These are phyloP conservation scores for Nannobrachium achirus DNA, from an alignment of 2,113 vertebrate genomes.

Conservation along the genomic window DNA sequence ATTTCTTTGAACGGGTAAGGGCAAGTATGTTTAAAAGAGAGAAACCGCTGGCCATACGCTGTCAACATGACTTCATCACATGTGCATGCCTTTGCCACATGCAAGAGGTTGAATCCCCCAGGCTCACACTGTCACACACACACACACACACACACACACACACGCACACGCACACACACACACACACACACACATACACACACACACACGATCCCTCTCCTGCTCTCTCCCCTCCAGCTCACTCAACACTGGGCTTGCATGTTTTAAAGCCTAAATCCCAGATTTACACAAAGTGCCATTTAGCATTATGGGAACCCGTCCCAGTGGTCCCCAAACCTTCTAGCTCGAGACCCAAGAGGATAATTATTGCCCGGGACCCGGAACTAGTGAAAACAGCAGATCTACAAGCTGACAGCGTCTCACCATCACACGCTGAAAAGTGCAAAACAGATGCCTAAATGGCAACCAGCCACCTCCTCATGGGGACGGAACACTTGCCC, in stretches of 20 bases:
- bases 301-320: no score
- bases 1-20: no score
- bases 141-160: conserved; percentile 1
- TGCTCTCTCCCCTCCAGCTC: conserved; percentile 11
- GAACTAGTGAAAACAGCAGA: no score
- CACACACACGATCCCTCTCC: conserved; percentile 7
- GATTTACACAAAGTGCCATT: not conserved
- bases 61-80: conserved; percentile 78
- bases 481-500: no score
- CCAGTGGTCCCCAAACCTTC: no score
- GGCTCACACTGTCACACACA: conserved; percentile 41
- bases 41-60: conserved; percentile 61
- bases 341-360: no score
- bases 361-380: no score
- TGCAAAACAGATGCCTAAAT: no score
- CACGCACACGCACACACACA: conserved; percentile 1
- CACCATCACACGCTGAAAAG: no score
- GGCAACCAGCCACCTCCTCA: no score
- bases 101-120: conserved; percentile 75
- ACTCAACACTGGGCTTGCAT: conserved; percentile 15
- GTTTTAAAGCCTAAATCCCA: no score
- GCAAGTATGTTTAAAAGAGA: conserved; percentile 56
- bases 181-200: conserved; percentile 30
- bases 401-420: no score
- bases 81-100: conserved; percentile 78